These are phyloP conservation scores for Leucania comma DNA, from an alignment of 2,888 invertebrate genomes.

Conservation along the genomic window DNA sequence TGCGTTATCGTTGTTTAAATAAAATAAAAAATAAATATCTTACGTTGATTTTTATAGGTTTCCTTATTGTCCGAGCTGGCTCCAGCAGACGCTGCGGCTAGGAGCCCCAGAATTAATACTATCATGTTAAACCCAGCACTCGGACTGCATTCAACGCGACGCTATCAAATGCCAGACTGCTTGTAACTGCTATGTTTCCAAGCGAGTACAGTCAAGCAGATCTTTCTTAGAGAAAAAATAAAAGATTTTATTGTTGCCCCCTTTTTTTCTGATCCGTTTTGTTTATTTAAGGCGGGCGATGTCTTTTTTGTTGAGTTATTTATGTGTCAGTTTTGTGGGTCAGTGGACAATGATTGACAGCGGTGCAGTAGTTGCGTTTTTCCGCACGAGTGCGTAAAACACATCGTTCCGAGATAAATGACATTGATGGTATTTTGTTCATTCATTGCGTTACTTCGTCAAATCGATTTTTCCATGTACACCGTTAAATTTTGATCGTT, in stretches of 20 bases:
- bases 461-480: too few relatives aligned
- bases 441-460: too few relatives aligned
- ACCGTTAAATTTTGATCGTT: too few relatives aligned
- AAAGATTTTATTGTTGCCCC: background rate
- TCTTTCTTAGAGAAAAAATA: conserved; percentile 1
- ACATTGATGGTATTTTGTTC: too few relatives aligned
- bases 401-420: too few relatives aligned
- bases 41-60: conserved; percentile 73
- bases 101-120: conserved; percentile 32
- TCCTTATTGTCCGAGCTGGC: conserved; percentile 53
- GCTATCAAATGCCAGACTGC: conserved; percentile 16
- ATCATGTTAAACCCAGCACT: conserved; percentile 36
- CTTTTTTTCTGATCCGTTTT: conserved; percentile 38
- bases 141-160: conserved; percentile 17
- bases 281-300: background rate
- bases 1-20: too few relatives aligned
- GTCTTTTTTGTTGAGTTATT: background rate
- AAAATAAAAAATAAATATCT: conserved; percentile 57
- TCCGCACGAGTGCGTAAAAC: too few relatives aligned
- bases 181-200: conserved; percentile 4
- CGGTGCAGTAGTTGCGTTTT: too few relatives aligned
- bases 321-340: background rate
- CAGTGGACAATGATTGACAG: too few relatives aligned
- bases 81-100: conserved; percentile 25
- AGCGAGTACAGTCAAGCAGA: conserved; percentile 36